Evolutionary conservation across 2,113 vertebrate genomes (phyloP).

Genomic region (Mastomys coucha): DNA sequence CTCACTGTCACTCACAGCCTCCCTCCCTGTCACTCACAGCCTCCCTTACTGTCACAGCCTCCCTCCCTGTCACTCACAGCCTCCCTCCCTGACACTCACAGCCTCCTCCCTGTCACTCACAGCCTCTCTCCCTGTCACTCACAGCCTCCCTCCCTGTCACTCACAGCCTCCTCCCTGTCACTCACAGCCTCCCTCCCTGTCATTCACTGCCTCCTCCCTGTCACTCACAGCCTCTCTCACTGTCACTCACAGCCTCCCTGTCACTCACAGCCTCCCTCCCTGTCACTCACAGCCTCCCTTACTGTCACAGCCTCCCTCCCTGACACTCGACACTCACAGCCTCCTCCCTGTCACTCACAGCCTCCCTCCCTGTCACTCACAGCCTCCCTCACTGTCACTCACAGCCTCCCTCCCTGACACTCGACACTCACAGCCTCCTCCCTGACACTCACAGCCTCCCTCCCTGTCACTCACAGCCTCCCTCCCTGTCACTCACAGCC

Average conservation of each 20-base stretch:
- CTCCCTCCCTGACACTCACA: not conserved
- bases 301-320: too few relatives aligned
- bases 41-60: too few relatives aligned
- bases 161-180: too few relatives aligned
- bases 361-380: not conserved
- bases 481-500: not conserved
- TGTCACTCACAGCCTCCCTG: not conserved
- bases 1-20: not conserved
- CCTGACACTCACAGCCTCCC: not conserved
- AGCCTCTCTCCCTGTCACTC: not conserved
- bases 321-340: too few relatives aligned
- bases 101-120: too few relatives aligned
- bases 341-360: too few relatives aligned
- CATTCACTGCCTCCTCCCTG: not conserved
- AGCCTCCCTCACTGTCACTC: not conserved
- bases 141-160: not conserved
- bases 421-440: too few relatives aligned
- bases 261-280: not conserved
- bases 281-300: not conserved
- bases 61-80: too few relatives aligned
- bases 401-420: too few relatives aligned
- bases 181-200: not conserved
- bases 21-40: not conserved
- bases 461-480: not conserved
- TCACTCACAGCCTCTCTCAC: not conserved